Percentiles rank a stretch among this genome's conserved stretches.
Conservation (phyloP, 2,113 vertebrate species). For the Okapia johnstoni region DNA sequence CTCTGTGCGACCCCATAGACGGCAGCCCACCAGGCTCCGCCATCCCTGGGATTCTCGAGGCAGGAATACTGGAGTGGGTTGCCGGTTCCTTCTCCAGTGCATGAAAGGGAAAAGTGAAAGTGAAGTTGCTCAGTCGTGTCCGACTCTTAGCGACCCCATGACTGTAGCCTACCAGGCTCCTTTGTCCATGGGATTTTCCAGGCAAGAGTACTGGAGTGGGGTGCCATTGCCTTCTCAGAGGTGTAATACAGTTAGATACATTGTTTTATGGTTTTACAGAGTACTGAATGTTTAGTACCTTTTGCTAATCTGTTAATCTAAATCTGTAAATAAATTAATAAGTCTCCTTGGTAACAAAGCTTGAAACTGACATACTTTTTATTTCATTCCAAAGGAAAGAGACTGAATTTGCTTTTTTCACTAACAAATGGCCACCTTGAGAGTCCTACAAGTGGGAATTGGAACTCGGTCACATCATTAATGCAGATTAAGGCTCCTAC, state of each 20-base stretch:
- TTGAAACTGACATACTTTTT: conserved; percentile 21
- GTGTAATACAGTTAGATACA: neutral
- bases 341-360: neutral
- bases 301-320: conserved; percentile 21
- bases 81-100: too few species aligned
- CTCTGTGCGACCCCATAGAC: too few species aligned
- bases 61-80: too few species aligned
- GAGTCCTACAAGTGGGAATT: neutral
- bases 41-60: too few species aligned
- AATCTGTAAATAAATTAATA: conserved; percentile 31
- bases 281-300: neutral
- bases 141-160: too few species aligned
- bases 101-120: too few species aligned
- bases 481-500: neutral
- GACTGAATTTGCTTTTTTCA: neutral
- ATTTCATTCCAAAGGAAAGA: conserved; percentile 8
- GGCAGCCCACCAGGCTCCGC: too few species aligned
- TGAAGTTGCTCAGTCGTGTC: too few species aligned
- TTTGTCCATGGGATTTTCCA: too few species aligned
- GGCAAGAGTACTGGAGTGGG: too few species aligned
- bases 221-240: too few species aligned
- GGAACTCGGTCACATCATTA: neutral
- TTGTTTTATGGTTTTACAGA: neutral
- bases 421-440: neutral
- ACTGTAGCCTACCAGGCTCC: too few species aligned